These are phyloP conservation scores for Mastacembelus armatus DNA, from an alignment of 2,797 vertebrate genomes.

Conservation along the genomic window DNA sequence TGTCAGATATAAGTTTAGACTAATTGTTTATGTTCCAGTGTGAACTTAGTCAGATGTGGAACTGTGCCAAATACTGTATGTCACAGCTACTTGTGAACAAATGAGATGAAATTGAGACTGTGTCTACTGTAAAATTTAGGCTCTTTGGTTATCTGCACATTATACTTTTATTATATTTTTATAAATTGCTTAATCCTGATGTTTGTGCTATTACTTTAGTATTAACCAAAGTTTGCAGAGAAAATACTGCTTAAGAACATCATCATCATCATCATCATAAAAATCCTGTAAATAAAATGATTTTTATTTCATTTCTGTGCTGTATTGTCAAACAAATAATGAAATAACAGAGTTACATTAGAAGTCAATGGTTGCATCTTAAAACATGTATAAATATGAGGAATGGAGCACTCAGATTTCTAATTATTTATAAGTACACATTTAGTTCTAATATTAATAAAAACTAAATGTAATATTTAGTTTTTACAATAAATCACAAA, in stretches of 20 bases:
- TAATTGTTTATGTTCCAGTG: constrained; percentile 12
- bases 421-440: constrained; percentile 7
- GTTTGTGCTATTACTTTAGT: background rate
- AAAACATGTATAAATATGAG: background rate
- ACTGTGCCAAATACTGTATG: too few relatives aligned
- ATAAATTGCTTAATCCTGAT: background rate
- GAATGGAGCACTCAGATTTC: background rate
- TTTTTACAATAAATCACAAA: background rate
- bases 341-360: constrained; percentile 3
- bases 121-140: background rate
- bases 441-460: constrained; percentile 8
- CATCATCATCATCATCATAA: background rate
- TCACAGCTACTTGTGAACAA: too few relatives aligned
- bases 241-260: background rate
- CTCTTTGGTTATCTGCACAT: constrained; percentile 1
- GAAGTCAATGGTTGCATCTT: constrained; percentile 1
- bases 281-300: constrained; percentile 25
- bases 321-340: constrained; percentile 24
- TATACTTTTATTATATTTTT: too few relatives aligned
- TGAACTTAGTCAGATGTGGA: constrained; percentile 30
- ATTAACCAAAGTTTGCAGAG: constrained; percentile 7
- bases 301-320: constrained; percentile 9
- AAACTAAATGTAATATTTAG: background rate
- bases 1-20: constrained; percentile 14
- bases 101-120: background rate